Conservation (phyloP, 2,888 invertebrate species). For the Hypercompe scribonia region DNA sequence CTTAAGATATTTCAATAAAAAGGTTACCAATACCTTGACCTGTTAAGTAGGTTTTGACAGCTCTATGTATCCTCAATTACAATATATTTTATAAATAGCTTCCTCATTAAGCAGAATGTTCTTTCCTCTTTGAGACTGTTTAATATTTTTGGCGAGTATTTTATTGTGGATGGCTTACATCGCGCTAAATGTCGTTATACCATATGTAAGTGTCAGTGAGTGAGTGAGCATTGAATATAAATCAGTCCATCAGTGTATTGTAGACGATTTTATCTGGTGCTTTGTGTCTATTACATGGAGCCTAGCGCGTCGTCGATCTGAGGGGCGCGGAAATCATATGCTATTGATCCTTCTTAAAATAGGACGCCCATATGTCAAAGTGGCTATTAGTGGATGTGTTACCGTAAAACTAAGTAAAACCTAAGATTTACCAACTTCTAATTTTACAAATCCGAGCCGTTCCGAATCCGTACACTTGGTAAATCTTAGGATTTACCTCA, state of each 20-base stretch:
- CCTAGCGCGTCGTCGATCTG: no score
- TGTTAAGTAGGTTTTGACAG: not conserved
- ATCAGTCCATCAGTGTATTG: conserved; percentile 32
- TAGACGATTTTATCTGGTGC: not conserved
- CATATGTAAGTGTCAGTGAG: conserved; percentile 50
- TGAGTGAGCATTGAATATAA: conserved; percentile 60
- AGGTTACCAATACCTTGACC: conserved; percentile 6
- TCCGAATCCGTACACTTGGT: no score
- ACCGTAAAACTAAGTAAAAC: no score
- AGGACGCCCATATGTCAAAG: no score
- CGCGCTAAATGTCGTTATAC: conserved; percentile 43
- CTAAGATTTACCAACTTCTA: no score
- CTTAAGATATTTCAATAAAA: conserved; percentile 13
- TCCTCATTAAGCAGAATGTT: conserved; percentile 47
- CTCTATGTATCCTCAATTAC: conserved; percentile 10
- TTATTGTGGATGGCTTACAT: conserved; percentile 6
- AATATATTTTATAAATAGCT: conserved; percentile 50
- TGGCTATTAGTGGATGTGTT: no score
- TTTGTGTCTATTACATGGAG: not conserved
- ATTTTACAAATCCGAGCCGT: no score
- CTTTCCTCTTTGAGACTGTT: conserved; percentile 39
- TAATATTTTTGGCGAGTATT: conserved; percentile 15
- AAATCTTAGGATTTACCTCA: no score
- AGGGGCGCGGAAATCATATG: no score
- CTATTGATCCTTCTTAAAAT: no score